A percentile compares a stretch with the other conserved stretches of the same genome.
phyloP scores from a whole-genome alignment of 2,113 vertebrate species.

The Ranitomeya imitator region DNA sequence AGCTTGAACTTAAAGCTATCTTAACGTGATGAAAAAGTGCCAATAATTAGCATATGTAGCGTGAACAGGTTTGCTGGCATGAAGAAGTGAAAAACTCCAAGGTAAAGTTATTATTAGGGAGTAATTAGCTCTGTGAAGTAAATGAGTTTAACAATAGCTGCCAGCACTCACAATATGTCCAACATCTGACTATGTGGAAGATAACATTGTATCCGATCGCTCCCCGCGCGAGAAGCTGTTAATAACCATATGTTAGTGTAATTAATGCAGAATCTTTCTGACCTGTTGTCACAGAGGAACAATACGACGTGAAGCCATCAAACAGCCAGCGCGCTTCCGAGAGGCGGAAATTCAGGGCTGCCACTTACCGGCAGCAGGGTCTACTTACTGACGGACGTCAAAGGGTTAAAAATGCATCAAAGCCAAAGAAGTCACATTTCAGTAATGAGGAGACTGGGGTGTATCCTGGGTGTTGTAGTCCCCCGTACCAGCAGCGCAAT shows the following conservation, averaged over 20 bases:
- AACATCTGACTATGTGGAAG: slow-evolving; percentile 92
- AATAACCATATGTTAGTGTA: slow-evolving; percentile 97
- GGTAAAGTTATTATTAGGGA: slow-evolving; percentile 99
- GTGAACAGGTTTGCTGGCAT: slow-evolving; percentile 99
- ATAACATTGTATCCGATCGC: slow-evolving; percentile 89
- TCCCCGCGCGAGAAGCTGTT: slow-evolving; percentile 98
- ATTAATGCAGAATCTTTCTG: slow-evolving; percentile 96
- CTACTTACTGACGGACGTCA: background rate
- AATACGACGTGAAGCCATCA: slow-evolving; percentile 83
- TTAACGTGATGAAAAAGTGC: slow-evolving; percentile 99
- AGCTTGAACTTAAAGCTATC: slow-evolving; percentile 99
- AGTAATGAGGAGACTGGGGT: background rate
- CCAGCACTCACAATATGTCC: slow-evolving; percentile 99
- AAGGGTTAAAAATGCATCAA: background rate
- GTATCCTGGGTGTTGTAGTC: too few species aligned
- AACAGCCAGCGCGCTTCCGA: slow-evolving; percentile 72
- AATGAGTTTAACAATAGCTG: slow-evolving; percentile 99
- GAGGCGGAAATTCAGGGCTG: slow-evolving; percentile 65
- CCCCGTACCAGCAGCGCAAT: too few species aligned
- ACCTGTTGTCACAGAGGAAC: slow-evolving; percentile 95
- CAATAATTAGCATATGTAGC: slow-evolving; percentile 99
- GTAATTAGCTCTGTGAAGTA: slow-evolving; percentile 99
- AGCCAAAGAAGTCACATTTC: background rate
- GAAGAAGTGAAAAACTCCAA: slow-evolving; percentile 96
- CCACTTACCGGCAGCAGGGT: background rate